Base-by-base conservation (phyloP, 2,888 invertebrate species). In the Protophormia terraenovae region DNA sequence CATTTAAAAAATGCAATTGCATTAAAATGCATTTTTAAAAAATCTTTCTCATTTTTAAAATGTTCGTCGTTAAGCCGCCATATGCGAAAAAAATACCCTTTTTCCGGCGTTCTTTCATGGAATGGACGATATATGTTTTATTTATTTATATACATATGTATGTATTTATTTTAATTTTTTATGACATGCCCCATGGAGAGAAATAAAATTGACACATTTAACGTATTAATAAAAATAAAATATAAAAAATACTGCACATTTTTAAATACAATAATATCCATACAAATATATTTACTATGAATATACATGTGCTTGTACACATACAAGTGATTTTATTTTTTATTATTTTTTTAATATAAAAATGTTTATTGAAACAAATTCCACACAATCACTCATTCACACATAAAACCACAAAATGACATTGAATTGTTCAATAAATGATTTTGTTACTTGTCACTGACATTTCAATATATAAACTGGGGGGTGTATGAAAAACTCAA, bases 351-450 rank as follows among this genome's bases (percentile, higher is more conserved):
- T 62, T 35, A 77, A 47, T 55, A 66, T 72, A 62, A 84, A 81
- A 69, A 60, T 80, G 71, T 80, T 80, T 80, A 84, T 84, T 84
- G 81, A 81, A 81, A 84, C 77, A 72, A 62, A 84, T 72, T 81
- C 62, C 79, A 41, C 27, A 75, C 73, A 71, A 75, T 72, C 84
- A 69, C 45, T 73, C 77, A 81, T 81, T 72, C 84, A 67, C 77
- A 81, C 72, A 73, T 62, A 64, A 80, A 84, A 84, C 81, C 84
- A 67, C 84, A 76, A 81, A 81, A 67, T 81, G 81, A 84, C 84
- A 84, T 81, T 84, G 77, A 84, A 84, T 77, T 77, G 81, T 80
- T 80, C 84, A 84, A 80, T 81, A 84, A 84, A 84, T 84, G 84
- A 81, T 77, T 84, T 69, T 77, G 81, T 84, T 81, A 81, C 77